Base-by-base conservation (phyloP, 2,888 invertebrate genomes). In the Lepidocyrtoides sp. region DNA sequence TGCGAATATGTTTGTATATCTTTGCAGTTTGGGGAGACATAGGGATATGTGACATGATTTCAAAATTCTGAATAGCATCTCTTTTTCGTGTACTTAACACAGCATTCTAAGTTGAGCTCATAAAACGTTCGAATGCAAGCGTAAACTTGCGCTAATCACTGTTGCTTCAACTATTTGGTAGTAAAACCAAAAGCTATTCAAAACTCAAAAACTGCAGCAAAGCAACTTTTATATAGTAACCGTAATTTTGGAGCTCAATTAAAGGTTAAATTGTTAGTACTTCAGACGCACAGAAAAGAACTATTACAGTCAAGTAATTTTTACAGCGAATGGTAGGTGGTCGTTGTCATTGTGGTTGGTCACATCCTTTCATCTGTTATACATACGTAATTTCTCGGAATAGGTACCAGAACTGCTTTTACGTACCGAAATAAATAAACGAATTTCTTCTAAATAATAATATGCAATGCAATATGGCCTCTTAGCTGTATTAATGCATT, bases 201-300 rank as follows among this genome's bases (percentile, higher is more conserved):
- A n/a, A n/a, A n/a, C n/a, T n/a, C n/a, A n/a, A n/a, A n/a, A 41
- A 41, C 41, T 41, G 41, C 8, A 51, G 51, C 44, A 44, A 12
- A 44, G 17, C 48, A 17, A 8, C 36, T n/a, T n/a, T n/a, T n/a
- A n/a, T n/a, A n/a, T n/a, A 81, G 32, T 57, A 8, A 63, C 82
- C 81, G 17, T 57, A 57, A n/a, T 44, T 66, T 63, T 66, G n/a
- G 63, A 8, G 23, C 48, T 17, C 69, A 83, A 83, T 83, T 83
- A 83, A 83, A 83, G 83, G 66, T 41, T 82, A 82, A 57, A 26
- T 79, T 57, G 79, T 79, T 51, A n/a, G n/a, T 14, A 44, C 14
- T 44, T 44, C 44, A 44, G 14, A 44, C 8, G 12, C 8, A 36
- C 3, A 36, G 36, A 3, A 36, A 36, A 8, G 3, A 36, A 36